A percentile compares a stretch with the other conserved stretches of the same genome.
phyloP scores from a whole-genome alignment of 2,113 vertebrate genomes.

The Andinoacara biseriatus region DNA sequence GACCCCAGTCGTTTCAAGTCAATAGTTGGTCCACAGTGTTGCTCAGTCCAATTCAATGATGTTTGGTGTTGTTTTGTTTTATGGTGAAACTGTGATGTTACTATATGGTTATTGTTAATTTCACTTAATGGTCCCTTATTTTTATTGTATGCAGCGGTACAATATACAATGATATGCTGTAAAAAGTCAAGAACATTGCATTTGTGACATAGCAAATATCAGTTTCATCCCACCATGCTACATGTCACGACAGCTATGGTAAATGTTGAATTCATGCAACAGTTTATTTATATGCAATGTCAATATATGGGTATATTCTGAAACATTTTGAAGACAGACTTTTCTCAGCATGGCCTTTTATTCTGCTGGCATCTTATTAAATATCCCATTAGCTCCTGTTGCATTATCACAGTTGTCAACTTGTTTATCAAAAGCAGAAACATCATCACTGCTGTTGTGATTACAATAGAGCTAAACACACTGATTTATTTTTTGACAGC shows the following conservation, averaged over 20 bases:
- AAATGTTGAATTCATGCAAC: constrained; percentile 47
- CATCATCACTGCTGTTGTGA: constrained; percentile 23
- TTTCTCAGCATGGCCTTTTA: constrained; percentile 53
- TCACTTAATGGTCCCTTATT: constrained; percentile 56
- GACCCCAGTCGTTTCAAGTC: constrained; percentile 22
- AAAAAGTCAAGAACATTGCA: constrained; percentile 51
- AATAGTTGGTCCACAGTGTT: constrained; percentile 47
- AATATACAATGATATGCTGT: constrained; percentile 53
- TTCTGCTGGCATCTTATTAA: constrained; percentile 56
- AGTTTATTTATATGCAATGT: constrained; percentile 54
- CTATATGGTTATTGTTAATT: constrained; percentile 58
- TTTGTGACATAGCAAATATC: constrained; percentile 33
- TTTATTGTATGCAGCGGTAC: constrained; percentile 42
- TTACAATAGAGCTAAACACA: constrained; percentile 25
- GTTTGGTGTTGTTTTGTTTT: constrained; percentile 67
- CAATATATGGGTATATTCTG: constrained; percentile 35
- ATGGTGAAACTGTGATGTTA: constrained; percentile 65
- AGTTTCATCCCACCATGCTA: constrained; percentile 31
- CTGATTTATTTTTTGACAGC: constrained; percentile 42
- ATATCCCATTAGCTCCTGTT: constrained; percentile 50
- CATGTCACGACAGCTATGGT: constrained; percentile 30
- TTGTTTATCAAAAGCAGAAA: constrained; percentile 50
- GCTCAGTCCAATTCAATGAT: constrained; percentile 54
- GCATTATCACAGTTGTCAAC: constrained; percentile 57
- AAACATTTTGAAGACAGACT: constrained; percentile 35